Evolutionary conservation across 2,113 vertebrate genomes (phyloP).

Genomic region (Serinus canaria): DNA sequence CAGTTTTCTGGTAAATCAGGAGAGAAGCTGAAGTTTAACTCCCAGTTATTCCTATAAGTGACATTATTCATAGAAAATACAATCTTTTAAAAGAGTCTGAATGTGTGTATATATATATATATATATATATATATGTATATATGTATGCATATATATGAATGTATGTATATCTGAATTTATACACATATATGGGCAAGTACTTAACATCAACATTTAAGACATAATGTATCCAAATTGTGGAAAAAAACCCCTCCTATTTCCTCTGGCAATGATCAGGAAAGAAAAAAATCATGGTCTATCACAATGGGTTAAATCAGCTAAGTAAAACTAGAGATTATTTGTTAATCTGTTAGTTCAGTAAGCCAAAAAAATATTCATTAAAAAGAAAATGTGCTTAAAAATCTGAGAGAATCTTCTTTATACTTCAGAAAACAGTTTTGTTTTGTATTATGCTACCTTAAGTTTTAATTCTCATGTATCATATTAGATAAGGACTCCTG

Average conservation of each 20-base stretch:
- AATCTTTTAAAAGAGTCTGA: not conserved
- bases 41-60: not conserved
- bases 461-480: not conserved
- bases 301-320: not conserved
- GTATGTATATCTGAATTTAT: too few relatives aligned
- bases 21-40: not conserved
- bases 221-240: not conserved
- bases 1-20: not conserved
- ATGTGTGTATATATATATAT: accelerated
- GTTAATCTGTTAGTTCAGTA: not conserved
- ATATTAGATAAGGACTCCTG: not conserved
- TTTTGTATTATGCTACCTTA: not conserved
- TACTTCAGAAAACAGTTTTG: not conserved
- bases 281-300: not conserved
- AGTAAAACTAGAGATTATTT: not conserved
- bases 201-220: not conserved
- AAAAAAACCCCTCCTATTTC: not conserved
- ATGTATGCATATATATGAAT: not conserved
- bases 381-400: not conserved
- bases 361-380: not conserved
- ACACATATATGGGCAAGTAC: not conserved
- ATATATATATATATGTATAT: accelerated
- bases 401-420: not conserved
- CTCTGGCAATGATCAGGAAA: not conserved
- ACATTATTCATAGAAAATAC: not conserved